Evolutionary conservation across 2,797 vertebrate species (phyloP), one percentile per base, ranked within the genome.

Genomic region (Lepus oiostolus): DNA sequence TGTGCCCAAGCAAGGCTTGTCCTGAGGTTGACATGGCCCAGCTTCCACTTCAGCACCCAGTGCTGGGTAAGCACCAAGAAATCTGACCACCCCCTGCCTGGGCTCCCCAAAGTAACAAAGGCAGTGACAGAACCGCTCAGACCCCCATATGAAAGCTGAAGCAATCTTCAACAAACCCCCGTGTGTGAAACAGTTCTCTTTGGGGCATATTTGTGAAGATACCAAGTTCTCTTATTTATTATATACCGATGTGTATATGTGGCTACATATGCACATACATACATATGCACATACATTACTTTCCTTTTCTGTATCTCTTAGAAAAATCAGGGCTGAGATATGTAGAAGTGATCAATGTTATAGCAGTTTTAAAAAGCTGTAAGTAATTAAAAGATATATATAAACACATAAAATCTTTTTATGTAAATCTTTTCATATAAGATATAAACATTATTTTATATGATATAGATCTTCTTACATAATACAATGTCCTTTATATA

Each of bases 31-130:
- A 75, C 42, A 65, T 1, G 0, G 7, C 35, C 52, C 22, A 2
- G n/a, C 17, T 72, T 63, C 91, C 67, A 75, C 35, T 79, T 90
- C 42, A 8, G 42, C 67, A 94, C 26, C 26, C 74, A 81, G 7
- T 11, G 71, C 10, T 2, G 1, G 50, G 76, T 30, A 30, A 21
- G 28, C 16, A 70, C 10, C 16, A 26, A 35, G 67, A 95, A 24
- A 22, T 32, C 67, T 35, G 32, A 7, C 21, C 0, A 60, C 92
- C 76, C 38, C 93, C 84, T 28, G 35, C n/a, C 65, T 2, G 6
- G 68, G 90, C 85, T 93, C 95, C 96, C 88, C 95, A 93, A 93
- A 96, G 95, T 96, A 97, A 97, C 96, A 97, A 98, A 98, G 96
- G 95, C 95, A 97, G 95, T 60, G 80, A 85, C 95, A 97, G 96